Evolutionary conservation across 2,797 vertebrate species (phyloP), one percentile per base, ranked within the genome.

Genomic region (Pseudotriccus pelzelni): DNA sequence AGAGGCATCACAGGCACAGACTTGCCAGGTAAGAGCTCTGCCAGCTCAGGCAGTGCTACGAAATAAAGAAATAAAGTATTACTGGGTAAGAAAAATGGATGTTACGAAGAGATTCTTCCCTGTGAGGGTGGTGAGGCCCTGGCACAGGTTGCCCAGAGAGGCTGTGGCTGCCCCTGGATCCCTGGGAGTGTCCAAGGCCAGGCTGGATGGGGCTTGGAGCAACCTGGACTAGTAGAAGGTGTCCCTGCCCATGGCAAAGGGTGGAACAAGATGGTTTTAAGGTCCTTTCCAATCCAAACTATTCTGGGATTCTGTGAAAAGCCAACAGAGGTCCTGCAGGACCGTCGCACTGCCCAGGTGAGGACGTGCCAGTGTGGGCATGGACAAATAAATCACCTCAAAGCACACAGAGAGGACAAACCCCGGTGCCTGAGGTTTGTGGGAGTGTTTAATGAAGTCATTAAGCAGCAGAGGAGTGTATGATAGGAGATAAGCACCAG

Each of bases 401-500:
- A n/a, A 88, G 56, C 18, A 28, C 49, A 14, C 10, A 0, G 8
- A 63, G 47, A 34, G 27, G n/a, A 43, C 1, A 4, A 50, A 79
- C 44, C 63, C 13, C 0, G 0, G 32, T 21, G 74, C 63, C 23
- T 22, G 72, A 66, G 84, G 90, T 64, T 39, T 73, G 64, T 59
- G 43, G 23, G 59, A 28, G 52, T 21, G 64, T 60, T 49, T 70
- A 46, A 66, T 0, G 0, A 77, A 86, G 80, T 44, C 64, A 90
- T 64, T n/a, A 84, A 47, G 12, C 82, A 81, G 77, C 84, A 81
- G 73, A 64, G 58, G 68, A 70, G 56, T 18, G 56, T 9, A 25
- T n/a, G 83, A 84, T 6, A 74, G 66, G 44, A 90, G 94, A 93
- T 28, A 70, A 94, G 80, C 86, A 50, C 47, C 21, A 90, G 60